Evolutionary conservation across 2,113 vertebrate genomes (phyloP), one percentile per base, ranked within the genome.

Genomic region (Alexandromys fortis): DNA sequence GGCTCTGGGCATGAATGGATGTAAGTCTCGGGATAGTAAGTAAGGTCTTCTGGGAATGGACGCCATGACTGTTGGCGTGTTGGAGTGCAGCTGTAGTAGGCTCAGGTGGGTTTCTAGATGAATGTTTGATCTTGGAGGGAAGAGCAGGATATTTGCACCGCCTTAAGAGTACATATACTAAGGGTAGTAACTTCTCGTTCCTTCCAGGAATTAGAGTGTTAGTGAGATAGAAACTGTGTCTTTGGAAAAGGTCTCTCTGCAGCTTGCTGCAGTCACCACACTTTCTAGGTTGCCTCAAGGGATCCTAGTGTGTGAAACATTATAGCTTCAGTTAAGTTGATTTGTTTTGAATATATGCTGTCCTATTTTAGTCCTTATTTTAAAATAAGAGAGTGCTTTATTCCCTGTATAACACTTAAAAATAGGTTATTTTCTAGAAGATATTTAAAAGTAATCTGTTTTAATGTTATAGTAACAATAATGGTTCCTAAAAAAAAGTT

Each of bases 1-100:
- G 52, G 10, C 22, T 9, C 45, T 55, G 52, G 52, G 14, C 47
- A 2, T 49, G 47, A 49, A 28, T 99, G 99, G 99, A 99, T 97
- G 99, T 99, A 95, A 99, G 99, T 98, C 35, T 19, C 26, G 49
- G 78, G 7, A 4, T 38, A 3, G 4, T 47, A 52, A 12, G 13
- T 2, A 21, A 6, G 26, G 12, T 0, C 1, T 52, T 79, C 49
- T 55, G 8, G 67, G 68, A 26, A 35, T 8, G 16, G 55, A 55
- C 16, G 16, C 55, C 55, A 55, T 55, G 55, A 19, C 55, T 55
- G 16, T 55, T 58, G 26, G n/a, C 3, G 22, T 5, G 6, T 2
- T 35, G 45, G 45, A 22, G 49, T 8, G 49, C 7, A 45, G 38
- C 17, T 70, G 24, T 22, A 11, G 1, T 45, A 17, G 38, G 70